phyloP scores from a whole-genome alignment of 2,888 invertebrate species.

The Uloborus plumipes region DNA sequence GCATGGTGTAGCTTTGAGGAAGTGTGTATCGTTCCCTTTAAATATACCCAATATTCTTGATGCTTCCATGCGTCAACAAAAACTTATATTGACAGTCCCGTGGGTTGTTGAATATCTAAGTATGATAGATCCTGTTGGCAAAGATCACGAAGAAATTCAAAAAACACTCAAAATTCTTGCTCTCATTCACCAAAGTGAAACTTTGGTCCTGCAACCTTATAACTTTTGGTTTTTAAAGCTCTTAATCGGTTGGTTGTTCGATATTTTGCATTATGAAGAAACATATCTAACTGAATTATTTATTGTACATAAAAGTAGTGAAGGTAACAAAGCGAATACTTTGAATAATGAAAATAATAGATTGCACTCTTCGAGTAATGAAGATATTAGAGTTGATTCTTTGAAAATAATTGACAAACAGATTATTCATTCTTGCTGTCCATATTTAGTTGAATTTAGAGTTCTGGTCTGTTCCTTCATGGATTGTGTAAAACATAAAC shows the following conservation, averaged over 20 bases:
- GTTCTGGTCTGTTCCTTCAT: conserved; percentile 46
- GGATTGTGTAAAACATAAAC: conserved; percentile 32
- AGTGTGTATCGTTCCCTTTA: conserved; percentile 36
- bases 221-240: conserved; percentile 77
- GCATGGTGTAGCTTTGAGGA: background rate
- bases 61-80: conserved; percentile 76
- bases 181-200: conserved; percentile 76
- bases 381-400: conserved; percentile 72
- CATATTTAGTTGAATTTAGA: conserved; percentile 74
- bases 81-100: conserved; percentile 81
- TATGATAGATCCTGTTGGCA: conserved; percentile 82
- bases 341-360: background rate
- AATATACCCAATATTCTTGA: conserved; percentile 70
- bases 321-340: no score
- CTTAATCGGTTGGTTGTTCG: conserved; percentile 85
- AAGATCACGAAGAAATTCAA: conserved; percentile 79
- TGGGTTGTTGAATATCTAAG: conserved; percentile 88
- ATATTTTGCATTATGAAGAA: conserved; percentile 80
- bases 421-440: conserved; percentile 78
- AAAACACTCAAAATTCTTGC: conserved; percentile 77
- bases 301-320: no score
- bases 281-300: background rate
- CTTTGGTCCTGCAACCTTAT: conserved; percentile 21
- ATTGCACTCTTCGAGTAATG: conserved; percentile 74
- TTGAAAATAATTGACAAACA: conserved; percentile 77